These are phyloP conservation scores for Theretra japonica DNA, from an alignment of 2,888 invertebrate species.

Conservation along the genomic window DNA sequence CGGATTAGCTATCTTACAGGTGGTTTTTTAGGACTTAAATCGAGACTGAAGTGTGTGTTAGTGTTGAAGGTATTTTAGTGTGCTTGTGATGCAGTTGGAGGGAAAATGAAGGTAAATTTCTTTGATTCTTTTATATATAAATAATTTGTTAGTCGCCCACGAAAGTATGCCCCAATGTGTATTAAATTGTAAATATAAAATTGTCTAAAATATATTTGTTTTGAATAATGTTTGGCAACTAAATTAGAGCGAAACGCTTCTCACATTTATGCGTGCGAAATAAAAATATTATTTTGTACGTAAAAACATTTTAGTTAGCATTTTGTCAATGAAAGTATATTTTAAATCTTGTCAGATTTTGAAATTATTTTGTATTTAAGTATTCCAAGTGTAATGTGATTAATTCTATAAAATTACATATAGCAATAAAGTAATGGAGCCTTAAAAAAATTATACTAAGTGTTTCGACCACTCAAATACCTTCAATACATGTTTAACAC, in stretches of 20 bases:
- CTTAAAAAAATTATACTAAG: not conserved
- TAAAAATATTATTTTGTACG: not conserved
- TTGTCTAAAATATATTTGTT: too few species aligned
- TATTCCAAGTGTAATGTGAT: constrained; percentile 1
- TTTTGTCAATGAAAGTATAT: too few species aligned
- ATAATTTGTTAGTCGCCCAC: too few species aligned
- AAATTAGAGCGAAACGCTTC: too few species aligned
- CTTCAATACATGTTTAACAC: not conserved
- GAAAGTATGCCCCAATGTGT: not conserved
- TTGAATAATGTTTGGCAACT: not conserved
- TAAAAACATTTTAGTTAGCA: not conserved
- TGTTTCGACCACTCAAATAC: constrained; percentile 3
- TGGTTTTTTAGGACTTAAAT: constrained; percentile 35
- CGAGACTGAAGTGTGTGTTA: constrained; percentile 36
- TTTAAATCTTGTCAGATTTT: not conserved
- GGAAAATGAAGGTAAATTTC: too few species aligned
- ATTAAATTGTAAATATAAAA: not conserved
- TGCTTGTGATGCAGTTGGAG: not conserved
- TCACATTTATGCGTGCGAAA: not conserved
- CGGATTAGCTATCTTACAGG: constrained; percentile 59
- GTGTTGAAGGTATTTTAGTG: constrained; percentile 18
- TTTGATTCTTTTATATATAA: too few species aligned
- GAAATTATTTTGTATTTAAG: constrained; percentile 12
- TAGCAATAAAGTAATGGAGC: constrained; percentile 14
- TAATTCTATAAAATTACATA: not conserved